phyloP scores from a whole-genome alignment of 2,113 vertebrate genomes.

The Halcyon senegalensis region DNA sequence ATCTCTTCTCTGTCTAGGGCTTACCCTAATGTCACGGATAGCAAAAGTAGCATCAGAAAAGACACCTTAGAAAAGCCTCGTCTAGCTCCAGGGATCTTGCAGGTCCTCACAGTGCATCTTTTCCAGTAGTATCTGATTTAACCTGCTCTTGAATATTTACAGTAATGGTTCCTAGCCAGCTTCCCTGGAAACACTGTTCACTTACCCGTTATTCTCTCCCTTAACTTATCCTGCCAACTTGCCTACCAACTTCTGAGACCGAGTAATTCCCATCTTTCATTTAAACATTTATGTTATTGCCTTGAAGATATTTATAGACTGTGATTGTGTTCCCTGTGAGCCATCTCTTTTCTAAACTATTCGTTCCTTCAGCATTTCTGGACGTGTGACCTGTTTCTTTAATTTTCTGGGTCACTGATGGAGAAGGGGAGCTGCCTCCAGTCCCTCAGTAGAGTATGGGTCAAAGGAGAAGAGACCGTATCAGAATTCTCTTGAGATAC shows the following conservation, averaged over 20 bases:
- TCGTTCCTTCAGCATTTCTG: not conserved
- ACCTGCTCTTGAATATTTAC: not conserved
- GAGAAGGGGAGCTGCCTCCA: not conserved
- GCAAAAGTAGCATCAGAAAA: not conserved
- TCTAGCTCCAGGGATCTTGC: not conserved
- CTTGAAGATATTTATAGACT: constrained; percentile 49
- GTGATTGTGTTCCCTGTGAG: not conserved
- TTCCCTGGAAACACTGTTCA: not conserved
- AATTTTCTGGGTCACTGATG: not conserved
- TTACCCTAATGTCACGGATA: not conserved
- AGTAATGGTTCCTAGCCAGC: not conserved
- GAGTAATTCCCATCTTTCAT: constrained; percentile 27
- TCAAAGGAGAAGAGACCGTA: not conserved
- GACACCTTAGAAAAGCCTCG: not conserved
- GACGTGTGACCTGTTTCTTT: not conserved
- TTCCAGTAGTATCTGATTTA: not conserved
- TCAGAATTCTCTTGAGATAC: not conserved
- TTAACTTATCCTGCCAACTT: not conserved
- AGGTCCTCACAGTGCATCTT: not conserved
- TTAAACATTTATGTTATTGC: constrained; percentile 10
- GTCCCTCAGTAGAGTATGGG: not conserved
- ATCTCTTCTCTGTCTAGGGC: not conserved
- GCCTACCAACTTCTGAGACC: not conserved
- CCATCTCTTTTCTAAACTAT: not conserved
- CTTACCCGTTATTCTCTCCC: not conserved